These are phyloP conservation scores for Chascanopsetta lugubris DNA, from an alignment of 2,113 vertebrate genomes.

Conservation along the genomic window DNA sequence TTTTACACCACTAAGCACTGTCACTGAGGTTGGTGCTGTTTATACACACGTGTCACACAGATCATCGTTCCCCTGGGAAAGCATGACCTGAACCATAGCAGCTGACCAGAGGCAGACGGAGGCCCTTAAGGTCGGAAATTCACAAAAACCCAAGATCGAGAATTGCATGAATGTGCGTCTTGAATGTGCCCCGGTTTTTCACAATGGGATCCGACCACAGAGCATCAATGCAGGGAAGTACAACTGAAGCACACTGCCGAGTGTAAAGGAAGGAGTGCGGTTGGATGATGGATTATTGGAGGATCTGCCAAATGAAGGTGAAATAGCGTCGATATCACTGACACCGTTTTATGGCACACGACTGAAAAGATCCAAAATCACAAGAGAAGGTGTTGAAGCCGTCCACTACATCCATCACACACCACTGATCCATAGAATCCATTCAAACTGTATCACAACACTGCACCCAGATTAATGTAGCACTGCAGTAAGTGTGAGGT, in stretches of 20 bases:
- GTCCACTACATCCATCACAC: too few relatives aligned
- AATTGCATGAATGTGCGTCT: too few relatives aligned
- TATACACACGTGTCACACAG: too few relatives aligned
- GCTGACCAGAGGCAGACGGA: too few relatives aligned
- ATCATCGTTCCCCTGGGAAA: too few relatives aligned
- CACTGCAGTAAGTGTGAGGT: neutral
- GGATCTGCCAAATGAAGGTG: neutral
- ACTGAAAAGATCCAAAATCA: neutral
- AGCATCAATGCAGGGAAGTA: neutral
- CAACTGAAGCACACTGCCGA: neutral
- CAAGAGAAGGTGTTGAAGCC: neutral
- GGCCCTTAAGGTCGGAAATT: too few relatives aligned
- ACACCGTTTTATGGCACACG: neutral
- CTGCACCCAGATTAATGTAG: neutral
- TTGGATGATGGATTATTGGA: neutral
- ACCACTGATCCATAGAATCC: neutral
- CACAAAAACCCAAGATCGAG: too few relatives aligned
- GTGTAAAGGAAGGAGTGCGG: neutral
- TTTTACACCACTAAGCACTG: too few relatives aligned
- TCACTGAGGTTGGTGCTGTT: too few relatives aligned
- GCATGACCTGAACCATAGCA: too few relatives aligned
- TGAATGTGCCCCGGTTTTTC: neutral
- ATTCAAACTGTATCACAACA: neutral
- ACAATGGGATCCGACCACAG: neutral
- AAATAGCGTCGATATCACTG: slow-evolving; percentile 6